Percentiles rank a stretch among this genome's conserved stretches.
phyloP scores from a whole-genome alignment of 2,797 vertebrate species.

The Enteromius argenteus region DNA sequence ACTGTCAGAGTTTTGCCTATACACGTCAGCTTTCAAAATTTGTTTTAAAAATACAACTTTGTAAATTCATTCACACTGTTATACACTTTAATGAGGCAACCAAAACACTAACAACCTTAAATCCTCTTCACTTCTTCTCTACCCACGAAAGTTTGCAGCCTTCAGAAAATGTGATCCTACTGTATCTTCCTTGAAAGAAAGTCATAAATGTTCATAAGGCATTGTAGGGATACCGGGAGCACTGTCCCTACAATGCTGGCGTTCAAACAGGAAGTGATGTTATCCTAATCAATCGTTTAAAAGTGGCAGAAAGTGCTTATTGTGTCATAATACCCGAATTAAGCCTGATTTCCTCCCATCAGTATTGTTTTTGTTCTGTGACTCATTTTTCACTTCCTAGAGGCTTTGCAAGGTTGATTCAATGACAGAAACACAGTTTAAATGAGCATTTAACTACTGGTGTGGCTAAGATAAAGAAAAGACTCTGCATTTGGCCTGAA shows the following conservation, averaged over 20 bases:
- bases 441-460: slow-evolving; percentile 31
- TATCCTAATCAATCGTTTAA: slow-evolving; percentile 38
- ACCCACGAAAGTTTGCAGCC: slow-evolving; percentile 37
- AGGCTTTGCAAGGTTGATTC: slow-evolving; percentile 23
- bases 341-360: slow-evolving; percentile 20
- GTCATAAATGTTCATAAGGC: not conserved
- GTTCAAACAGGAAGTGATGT: slow-evolving; percentile 66
- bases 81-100: not conserved
- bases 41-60: not conserved
- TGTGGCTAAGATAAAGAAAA: slow-evolving; percentile 33
- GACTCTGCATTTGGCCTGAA: slow-evolving; percentile 14
- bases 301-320: slow-evolving; percentile 1
- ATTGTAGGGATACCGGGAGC: not conserved
- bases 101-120: not conserved
- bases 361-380: slow-evolving; percentile 38
- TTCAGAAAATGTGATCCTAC: slow-evolving; percentile 28
- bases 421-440: not conserved
- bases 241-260: slow-evolving; percentile 42
- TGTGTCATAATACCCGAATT: slow-evolving; percentile 7
- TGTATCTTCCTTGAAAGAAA: not conserved
- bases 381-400: slow-evolving; percentile 41
- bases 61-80: not conserved
- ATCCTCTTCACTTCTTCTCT: slow-evolving; percentile 36
- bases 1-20: not conserved
- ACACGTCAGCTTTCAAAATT: not conserved